Conservation (phyloP, 2,113 vertebrate species). For the Oplegnathus fasciatus region DNA sequence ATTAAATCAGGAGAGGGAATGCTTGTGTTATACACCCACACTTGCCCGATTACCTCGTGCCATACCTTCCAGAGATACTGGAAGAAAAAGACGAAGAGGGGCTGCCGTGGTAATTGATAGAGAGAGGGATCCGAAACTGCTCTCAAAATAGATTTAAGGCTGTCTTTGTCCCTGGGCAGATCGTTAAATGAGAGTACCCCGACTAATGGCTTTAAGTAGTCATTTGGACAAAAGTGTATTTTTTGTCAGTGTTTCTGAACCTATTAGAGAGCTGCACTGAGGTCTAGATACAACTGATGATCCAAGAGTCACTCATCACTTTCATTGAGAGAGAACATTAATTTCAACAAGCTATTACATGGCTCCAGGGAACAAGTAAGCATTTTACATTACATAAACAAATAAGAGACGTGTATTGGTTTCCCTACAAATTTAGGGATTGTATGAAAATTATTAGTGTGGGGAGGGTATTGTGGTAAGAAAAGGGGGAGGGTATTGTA, state of each 20-base stretch:
- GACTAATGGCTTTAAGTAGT: constrained; percentile 19
- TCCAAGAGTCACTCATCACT: constrained; percentile 4
- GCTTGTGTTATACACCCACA: constrained; percentile 1
- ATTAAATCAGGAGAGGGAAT: constrained; percentile 61
- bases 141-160: constrained; percentile 53
- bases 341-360: constrained; percentile 1
- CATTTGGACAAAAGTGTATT: constrained; percentile 43
- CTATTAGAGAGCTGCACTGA: constrained; percentile 17
- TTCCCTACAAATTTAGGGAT: not conserved
- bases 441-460: not conserved
- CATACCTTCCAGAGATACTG: constrained; percentile 32
- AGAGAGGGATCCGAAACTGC: constrained; percentile 22
- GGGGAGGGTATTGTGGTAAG: not conserved
- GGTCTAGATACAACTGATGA: constrained; percentile 23
- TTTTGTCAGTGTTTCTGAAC: constrained; percentile 8
- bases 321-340: constrained; percentile 22
- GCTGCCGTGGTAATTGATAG: constrained; percentile 38
- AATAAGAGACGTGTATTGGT: not conserved
- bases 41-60: constrained; percentile 18
- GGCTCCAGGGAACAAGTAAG: not conserved
- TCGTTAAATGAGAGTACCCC: constrained; percentile 22
- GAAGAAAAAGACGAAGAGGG: constrained; percentile 28
- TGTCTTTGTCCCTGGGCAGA: constrained; percentile 29
- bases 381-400: constrained; percentile 5
- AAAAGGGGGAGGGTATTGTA: not conserved